Conservation (phyloP, 2,113 vertebrate genomes). For the human region GRCh38 chr21:44779001-44779500, state of each 20-base stretch:
- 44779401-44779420: neutral
- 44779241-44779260: neutral
- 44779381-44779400: neutral
- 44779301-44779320: neutral
- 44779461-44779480: neutral
- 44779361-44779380: neutral
- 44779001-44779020: neutral
- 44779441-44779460: accelerated
- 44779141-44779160: neutral
- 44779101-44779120: neutral
- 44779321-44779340: neutral
- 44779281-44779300: neutral
- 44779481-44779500: neutral
- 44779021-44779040: neutral
- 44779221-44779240: neutral
- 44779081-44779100: neutral
- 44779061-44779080: neutral
- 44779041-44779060: neutral
- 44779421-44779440: neutral
- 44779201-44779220: neutral
- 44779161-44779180: accelerated
- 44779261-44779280: neutral
- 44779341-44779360: neutral
- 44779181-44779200: accelerated
- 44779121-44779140: neutral